Conservation (phyloP, 2,113 vertebrate genomes). For the Albula glossodonta region DNA sequence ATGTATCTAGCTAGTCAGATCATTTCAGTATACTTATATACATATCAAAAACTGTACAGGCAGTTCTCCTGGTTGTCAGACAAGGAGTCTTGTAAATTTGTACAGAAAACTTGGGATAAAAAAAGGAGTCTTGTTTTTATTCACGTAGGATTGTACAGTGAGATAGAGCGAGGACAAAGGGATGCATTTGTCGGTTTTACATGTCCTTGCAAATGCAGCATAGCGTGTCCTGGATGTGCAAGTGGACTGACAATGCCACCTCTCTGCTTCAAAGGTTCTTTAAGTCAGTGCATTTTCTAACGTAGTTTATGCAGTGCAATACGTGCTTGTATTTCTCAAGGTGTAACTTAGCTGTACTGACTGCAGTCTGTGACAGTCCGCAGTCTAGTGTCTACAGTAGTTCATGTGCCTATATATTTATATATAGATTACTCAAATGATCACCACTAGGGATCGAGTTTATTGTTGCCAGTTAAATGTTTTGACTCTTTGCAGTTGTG, state of each 20-base stretch:
- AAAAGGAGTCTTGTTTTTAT: neutral
- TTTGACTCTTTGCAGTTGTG: neutral
- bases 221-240: neutral
- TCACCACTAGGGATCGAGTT: conserved; percentile 16
- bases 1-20: neutral
- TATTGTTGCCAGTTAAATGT: conserved; percentile 24
- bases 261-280: neutral
- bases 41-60: neutral
- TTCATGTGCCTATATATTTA: conserved; percentile 22
- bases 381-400: conserved; percentile 24
- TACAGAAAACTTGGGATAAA: neutral
- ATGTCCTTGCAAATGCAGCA: neutral
- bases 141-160: neutral
- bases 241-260: neutral
- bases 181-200: neutral
- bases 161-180: neutral
- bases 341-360: conserved; percentile 15
- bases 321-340: conserved; percentile 17
- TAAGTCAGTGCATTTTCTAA: neutral
- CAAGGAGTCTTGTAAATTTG: neutral
- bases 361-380: conserved; percentile 1
- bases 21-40: neutral
- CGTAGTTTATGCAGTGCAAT: conserved; percentile 11
- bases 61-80: neutral
- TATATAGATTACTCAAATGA: conserved; percentile 17